phyloP scores from a whole-genome alignment of 2,797 vertebrate species.

The Chaetodon trifasciatus region DNA sequence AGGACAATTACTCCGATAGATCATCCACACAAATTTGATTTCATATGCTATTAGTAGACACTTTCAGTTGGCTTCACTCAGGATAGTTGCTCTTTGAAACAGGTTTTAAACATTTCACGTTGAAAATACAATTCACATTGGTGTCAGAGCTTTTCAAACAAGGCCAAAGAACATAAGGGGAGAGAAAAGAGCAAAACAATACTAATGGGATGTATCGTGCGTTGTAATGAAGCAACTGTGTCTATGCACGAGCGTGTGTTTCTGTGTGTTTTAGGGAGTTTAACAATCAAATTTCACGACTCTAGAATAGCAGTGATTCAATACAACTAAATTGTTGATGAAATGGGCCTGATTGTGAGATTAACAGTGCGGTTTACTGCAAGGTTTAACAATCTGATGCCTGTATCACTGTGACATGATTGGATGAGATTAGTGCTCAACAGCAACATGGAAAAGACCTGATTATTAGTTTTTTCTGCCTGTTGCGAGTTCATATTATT shows the following conservation, averaged over 20 bases:
- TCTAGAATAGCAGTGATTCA: conserved; percentile 16
- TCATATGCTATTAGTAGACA: background rate
- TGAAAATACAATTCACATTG: background rate
- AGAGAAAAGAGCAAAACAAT: conserved; percentile 9
- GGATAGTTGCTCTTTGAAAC: background rate
- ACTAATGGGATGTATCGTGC: background rate
- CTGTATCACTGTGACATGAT: conserved; percentile 17
- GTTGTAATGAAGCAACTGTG: background rate
- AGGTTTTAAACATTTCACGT: background rate
- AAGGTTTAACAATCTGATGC: conserved; percentile 50
- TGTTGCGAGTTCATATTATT: conserved; percentile 3
- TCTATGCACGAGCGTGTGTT: background rate
- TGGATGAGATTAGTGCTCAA: conserved; percentile 21
- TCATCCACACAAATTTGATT: conserved; percentile 7
- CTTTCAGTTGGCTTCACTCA: background rate
- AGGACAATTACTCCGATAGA: background rate
- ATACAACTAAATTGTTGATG: conserved; percentile 21
- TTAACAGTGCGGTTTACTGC: conserved; percentile 30
- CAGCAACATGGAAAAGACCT: conserved; percentile 11
- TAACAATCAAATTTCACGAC: conserved; percentile 23
- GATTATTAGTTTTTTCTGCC: conserved; percentile 21
- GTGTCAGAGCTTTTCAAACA: background rate
- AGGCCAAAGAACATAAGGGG: background rate
- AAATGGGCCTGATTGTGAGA: conserved; percentile 38
- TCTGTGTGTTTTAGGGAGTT: background rate